Conservation (phyloP, 1,140 invertebrate genomes). For the Cotesia chilonis region DNA sequence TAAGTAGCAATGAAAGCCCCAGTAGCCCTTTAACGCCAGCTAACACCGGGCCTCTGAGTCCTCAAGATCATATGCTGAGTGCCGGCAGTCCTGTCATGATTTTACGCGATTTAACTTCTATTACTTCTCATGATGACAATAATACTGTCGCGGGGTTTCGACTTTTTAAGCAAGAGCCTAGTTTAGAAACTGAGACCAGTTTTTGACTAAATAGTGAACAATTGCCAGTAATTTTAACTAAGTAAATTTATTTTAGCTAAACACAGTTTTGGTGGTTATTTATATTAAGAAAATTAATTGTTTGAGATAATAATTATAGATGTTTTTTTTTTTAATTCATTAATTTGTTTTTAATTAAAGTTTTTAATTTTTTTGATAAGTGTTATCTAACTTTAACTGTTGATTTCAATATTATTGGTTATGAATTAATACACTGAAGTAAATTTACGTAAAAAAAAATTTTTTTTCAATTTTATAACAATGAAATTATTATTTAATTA, state of each 20-base stretch:
- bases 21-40: slow-evolving; percentile 59
- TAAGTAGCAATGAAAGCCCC: slow-evolving; percentile 61
- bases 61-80: slow-evolving; percentile 57
- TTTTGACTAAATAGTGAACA: slow-evolving; percentile 56
- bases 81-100: slow-evolving; percentile 57
- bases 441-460: no score
- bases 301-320: no score
- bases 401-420: no score
- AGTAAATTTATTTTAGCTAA: background rate
- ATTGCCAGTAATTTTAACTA: slow-evolving; percentile 26
- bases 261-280: background rate
- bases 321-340: no score
- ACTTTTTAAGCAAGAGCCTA: slow-evolving; percentile 61
- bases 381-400: no score
- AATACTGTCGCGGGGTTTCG: slow-evolving; percentile 52
- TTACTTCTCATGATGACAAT: slow-evolving; percentile 49
- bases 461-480: no score
- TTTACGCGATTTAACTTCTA: slow-evolving; percentile 56
- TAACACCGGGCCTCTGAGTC: slow-evolving; percentile 54
- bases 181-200: slow-evolving; percentile 56
- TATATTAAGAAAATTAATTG: no score
- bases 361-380: no score
- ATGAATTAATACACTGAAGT: no score
- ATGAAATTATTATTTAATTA: no score
- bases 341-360: no score